Evolutionary conservation across 2,113 vertebrate species (phyloP).

Genomic region (Chaetodon trifascialis): DNA sequence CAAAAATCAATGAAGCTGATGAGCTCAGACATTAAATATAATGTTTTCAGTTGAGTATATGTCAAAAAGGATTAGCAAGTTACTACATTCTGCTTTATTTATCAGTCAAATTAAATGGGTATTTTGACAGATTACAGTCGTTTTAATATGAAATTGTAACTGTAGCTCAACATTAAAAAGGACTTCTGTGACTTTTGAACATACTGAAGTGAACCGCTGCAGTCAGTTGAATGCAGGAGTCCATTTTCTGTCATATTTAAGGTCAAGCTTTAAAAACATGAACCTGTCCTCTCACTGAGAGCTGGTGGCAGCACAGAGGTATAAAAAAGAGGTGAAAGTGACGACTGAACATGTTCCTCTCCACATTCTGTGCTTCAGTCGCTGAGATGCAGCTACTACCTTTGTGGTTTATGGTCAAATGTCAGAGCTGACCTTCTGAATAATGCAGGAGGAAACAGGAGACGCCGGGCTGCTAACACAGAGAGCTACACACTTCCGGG

Average conservation of each 20-base stretch:
- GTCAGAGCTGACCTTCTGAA: conserved; percentile 73
- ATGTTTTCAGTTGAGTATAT: too few relatives aligned
- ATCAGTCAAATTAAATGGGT: not conserved
- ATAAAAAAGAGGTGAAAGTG: not conserved
- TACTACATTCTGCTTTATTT: too few relatives aligned
- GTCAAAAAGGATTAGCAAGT: too few relatives aligned
- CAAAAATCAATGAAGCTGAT: too few relatives aligned
- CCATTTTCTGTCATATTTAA: not conserved
- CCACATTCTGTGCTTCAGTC: not conserved
- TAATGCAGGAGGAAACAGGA: conserved; percentile 79
- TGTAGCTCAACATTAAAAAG: not conserved
- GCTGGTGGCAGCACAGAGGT: not conserved
- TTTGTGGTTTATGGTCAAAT: conserved; percentile 66
- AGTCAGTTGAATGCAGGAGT: not conserved
- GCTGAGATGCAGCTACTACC: conserved; percentile 6
- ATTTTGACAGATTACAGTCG: not conserved
- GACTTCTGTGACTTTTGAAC: not conserved
- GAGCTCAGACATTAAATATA: too few relatives aligned
- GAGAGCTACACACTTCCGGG: conserved; percentile 35
- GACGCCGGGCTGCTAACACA: conserved; percentile 44
- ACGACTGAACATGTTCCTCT: not conserved
- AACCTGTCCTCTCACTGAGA: not conserved
- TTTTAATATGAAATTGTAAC: not conserved
- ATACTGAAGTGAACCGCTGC: too few relatives aligned
- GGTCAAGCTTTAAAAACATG: not conserved